Percentiles rank a stretch among this genome's conserved stretches.
Evolutionary conservation across 2,113 vertebrate genomes (phyloP).

Genomic region (Tupaia chinensis): DNA sequence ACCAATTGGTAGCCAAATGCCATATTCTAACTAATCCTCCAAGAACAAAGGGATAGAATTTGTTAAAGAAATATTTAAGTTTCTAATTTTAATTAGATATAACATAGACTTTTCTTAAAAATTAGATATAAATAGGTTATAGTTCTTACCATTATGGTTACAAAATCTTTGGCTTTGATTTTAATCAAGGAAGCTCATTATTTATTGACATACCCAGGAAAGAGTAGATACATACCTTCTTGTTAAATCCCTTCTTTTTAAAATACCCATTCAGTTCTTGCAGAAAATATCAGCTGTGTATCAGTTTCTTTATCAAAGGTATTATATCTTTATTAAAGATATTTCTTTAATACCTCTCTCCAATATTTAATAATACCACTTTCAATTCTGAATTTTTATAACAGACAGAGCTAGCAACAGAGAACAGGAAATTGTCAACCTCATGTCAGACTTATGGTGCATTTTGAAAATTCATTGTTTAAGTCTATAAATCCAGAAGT

Average conservation of each 20-base stretch:
- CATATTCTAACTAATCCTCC: not conserved
- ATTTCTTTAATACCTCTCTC: constrained; percentile 32
- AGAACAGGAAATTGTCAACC: constrained; percentile 47
- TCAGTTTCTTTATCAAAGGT: constrained; percentile 41
- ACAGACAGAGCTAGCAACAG: not conserved
- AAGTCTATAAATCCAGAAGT: not conserved
- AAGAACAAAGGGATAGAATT: not conserved
- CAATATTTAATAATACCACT: not conserved
- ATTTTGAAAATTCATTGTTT: constrained; percentile 9
- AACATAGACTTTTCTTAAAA: not conserved
- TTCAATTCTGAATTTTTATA: constrained; percentile 6
- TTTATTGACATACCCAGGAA: not conserved
- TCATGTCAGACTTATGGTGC: not conserved
- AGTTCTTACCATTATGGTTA: not conserved
- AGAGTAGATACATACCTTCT: not conserved
- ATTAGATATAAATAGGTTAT: not conserved
- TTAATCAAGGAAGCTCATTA: not conserved
- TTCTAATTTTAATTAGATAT: not conserved
- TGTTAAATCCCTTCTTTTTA: not conserved
- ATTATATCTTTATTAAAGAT: constrained; percentile 28
- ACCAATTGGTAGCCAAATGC: not conserved
- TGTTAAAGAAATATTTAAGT: not conserved
- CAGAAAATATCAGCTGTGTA: not conserved
- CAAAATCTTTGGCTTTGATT: not conserved
- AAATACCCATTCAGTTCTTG: not conserved